Base-by-base conservation (phyloP, 2,113 vertebrate species). In the Mesocricetus auratus region DNA sequence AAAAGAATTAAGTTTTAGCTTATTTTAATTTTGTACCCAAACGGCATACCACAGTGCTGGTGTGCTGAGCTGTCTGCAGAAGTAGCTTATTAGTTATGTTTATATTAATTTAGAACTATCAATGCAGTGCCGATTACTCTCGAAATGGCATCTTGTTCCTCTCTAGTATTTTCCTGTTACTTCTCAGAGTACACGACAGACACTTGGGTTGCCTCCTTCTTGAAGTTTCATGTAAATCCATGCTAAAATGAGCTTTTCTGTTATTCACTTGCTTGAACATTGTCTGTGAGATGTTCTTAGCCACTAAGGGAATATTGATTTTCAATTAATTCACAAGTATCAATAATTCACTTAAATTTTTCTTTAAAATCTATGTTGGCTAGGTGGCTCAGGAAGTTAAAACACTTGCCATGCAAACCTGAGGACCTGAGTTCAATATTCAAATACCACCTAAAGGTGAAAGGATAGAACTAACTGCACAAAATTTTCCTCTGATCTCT, bases 1-100 rank as follows among this genome's bases (percentile, higher is more conserved):
- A 95, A 96, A 97, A 96, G 92, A 98, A 94, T 97, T 96, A 97
- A 89, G 86, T 90, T 96, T 97, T 97, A 96, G 75, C 94, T 97
- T 93, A 39, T 94, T 97, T 97, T 94, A 75, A 95, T 98, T 97
- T 87, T 29, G 21, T 91, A 81, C 56, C 95, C 78, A 77, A 96
- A 29, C 56, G 94, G 31, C 64, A 86, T 90, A 81, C 90, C 96
- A 83, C 74, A 89, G 88, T 97, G 98, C 22, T 89, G 85, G 10
- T 97, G 97, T 96, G 82, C 92, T n/a, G 93, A 33, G 77, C 96
- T 42, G 39, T 96, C 89, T 95, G 96, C 92, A 89, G 91, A 96
- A 79, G 68, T 58, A 12, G 45, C 75, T 47, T 95, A 73, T 86
- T 15, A 74, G 88, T 82, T 22, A 82, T 95, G 75, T 93, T 97